phyloP scores from a whole-genome alignment of 2,888 invertebrate species.

The Zaprionus obscuricornis region DNA sequence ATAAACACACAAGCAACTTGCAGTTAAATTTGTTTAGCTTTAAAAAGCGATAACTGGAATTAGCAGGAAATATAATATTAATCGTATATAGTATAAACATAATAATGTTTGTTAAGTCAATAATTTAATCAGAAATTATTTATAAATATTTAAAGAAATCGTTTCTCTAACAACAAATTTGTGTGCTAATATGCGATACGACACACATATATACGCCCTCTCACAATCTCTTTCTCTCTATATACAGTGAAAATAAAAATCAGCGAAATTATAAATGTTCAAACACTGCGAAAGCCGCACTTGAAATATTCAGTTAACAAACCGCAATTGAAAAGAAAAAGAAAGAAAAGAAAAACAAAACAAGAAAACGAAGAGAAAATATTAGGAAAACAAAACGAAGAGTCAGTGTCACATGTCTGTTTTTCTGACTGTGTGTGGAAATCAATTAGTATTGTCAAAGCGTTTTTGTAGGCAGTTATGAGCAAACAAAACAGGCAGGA shows the following conservation, averaged over 20 bases:
- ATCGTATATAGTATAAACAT: no score
- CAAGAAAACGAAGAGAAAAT: conserved; percentile 3
- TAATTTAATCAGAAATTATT: background rate
- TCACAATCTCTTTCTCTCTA: no score
- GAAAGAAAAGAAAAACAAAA: background rate
- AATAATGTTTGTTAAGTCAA: background rate
- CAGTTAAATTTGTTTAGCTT: background rate
- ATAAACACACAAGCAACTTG: conserved; percentile 2
- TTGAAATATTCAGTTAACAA: conserved; percentile 41
- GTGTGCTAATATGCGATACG: conserved; percentile 40
- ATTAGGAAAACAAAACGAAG: background rate
- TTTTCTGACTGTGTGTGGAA: conserved; percentile 27
- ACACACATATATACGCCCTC: conserved; percentile 4
- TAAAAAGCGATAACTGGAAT: background rate
- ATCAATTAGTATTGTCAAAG: conserved; percentile 70
- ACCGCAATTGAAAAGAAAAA: conserved; percentile 41
- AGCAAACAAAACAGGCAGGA: conserved; percentile 9
- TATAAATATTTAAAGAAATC: background rate
- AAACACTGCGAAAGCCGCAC: conserved; percentile 35
- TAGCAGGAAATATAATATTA: no score
- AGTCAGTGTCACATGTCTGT: conserved; percentile 7
- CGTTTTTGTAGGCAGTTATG: conserved; percentile 27
- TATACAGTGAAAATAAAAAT: conserved; percentile 14
- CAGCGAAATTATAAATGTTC: conserved; percentile 18
- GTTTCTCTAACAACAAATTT: background rate